Base-by-base conservation (phyloP, 1,140 invertebrate genomes). In the Drosophila novamexicana region DNA sequence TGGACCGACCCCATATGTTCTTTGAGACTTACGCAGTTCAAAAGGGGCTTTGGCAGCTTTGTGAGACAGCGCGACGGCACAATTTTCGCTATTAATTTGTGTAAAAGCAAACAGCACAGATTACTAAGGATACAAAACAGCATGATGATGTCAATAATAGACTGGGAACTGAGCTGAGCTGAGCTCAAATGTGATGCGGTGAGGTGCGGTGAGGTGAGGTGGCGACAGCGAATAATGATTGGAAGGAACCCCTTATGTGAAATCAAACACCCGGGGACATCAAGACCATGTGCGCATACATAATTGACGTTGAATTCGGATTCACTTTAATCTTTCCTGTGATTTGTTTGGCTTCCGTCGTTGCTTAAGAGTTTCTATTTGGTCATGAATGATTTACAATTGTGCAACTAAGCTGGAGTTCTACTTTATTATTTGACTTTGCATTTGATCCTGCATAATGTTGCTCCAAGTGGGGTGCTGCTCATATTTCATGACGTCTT, bases 11-110 rank as follows among this genome's bases (percentile, higher is more conserved):
- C 47, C 18, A 40, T 49, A 22, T 44, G 14, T 16, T 12, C 40
- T 75, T 75, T 70, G 67, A 75, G 74, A 44, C 54, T 34, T 49
- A 52, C 52, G 59, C 57, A 57, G 47, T 66, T 63, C 42, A 58
- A 49, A 63, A 61, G 63, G 29, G 54, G 61, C 29, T 59, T 69
- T 75, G 72, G 56, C 64, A 69, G 52, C 53, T 64, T 44, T 61
- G 45, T 45, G 16, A 54, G 37, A 29, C 47, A 69, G 54, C 47
- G 34, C 49, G 42, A 53, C 49, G 34, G 22, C 52, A 40, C 37
- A 79, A 73, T 79, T 77, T 72, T 73, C 74, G 77, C 68, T 77
- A 79, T 79, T 79, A 79, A 79, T 77, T 79, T 77, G 69, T 77
- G 67, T 68, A 67, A 79, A 73, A 73, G 77, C 77, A 79, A 79